These are phyloP conservation scores for Papilio dardanus DNA, from an alignment of 1,140 invertebrate species.

Conservation along the genomic window DNA sequence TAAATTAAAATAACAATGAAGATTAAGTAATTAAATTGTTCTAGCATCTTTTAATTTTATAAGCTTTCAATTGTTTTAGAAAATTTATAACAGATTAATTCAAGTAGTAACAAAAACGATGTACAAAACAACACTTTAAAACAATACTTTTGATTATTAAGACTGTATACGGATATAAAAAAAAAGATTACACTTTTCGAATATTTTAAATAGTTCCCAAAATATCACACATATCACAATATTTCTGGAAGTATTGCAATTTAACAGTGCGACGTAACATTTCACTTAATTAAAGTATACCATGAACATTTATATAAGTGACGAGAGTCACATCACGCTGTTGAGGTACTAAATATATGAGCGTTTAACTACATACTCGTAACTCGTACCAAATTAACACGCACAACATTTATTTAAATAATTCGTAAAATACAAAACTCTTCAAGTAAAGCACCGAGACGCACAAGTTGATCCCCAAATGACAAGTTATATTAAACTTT, in stretches of 20 bases:
- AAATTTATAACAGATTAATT: no score
- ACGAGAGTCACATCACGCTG: background rate
- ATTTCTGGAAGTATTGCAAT: background rate
- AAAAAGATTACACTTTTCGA: no score
- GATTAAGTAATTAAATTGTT: background rate
- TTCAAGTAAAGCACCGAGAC: background rate
- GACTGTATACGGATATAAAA: no score
- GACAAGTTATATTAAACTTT: background rate
- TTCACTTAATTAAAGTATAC: background rate
- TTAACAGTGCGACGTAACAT: background rate
- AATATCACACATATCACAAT: background rate
- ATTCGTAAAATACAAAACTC: background rate
- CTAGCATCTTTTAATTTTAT: background rate
- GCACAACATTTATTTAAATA: background rate
- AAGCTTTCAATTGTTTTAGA: no score
- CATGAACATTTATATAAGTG: background rate
- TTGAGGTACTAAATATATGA: background rate
- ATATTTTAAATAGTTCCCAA: no score
- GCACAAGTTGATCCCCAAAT: background rate
- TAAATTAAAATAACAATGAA: slow-evolving; percentile 6
- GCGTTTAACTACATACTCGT: background rate
- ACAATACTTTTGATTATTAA: no score
- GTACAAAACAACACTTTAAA: no score
- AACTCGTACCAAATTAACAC: background rate
- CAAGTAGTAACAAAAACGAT: no score